These are phyloP conservation scores for Epirrita christyi DNA, from an alignment of 2,888 invertebrate genomes.

Conservation along the genomic window DNA sequence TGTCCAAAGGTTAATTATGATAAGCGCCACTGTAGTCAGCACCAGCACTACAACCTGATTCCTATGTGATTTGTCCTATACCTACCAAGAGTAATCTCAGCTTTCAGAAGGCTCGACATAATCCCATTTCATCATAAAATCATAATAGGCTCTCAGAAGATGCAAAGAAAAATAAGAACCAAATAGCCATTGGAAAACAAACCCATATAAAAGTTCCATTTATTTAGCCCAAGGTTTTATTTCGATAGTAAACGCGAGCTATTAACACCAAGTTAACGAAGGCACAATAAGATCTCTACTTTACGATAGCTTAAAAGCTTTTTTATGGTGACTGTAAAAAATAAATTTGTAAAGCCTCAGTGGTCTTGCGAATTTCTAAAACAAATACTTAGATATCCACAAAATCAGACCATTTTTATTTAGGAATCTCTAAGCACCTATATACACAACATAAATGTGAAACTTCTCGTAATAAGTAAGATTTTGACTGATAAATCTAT, in stretches of 20 bases:
- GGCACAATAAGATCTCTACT: constrained; percentile 22
- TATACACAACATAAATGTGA: no score
- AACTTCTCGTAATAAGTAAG: no score
- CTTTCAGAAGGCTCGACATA: background rate
- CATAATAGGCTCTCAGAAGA: background rate
- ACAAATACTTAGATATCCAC: background rate
- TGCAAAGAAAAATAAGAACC: background rate
- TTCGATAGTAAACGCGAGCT: constrained; percentile 10
- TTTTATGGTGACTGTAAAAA: constrained; percentile 29
- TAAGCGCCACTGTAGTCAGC: no score
- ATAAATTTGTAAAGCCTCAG: constrained; percentile 5
- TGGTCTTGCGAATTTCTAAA: constrained; percentile 19
- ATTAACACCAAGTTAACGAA: constrained; percentile 20
- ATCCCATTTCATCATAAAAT: background rate
- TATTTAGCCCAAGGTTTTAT: constrained; percentile 4
- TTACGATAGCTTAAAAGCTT: constrained; percentile 34
- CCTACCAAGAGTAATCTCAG: background rate
- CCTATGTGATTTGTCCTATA: background rate
- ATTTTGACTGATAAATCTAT: no score
- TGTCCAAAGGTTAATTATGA: no score
- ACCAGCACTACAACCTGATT: background rate
- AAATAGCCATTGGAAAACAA: background rate
- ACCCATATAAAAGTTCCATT: background rate
- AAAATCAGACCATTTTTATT: no score
- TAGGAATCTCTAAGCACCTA: no score